Base-by-base conservation (phyloP, 1,140 invertebrate species). In the Zaprionus ghesquierei region DNA sequence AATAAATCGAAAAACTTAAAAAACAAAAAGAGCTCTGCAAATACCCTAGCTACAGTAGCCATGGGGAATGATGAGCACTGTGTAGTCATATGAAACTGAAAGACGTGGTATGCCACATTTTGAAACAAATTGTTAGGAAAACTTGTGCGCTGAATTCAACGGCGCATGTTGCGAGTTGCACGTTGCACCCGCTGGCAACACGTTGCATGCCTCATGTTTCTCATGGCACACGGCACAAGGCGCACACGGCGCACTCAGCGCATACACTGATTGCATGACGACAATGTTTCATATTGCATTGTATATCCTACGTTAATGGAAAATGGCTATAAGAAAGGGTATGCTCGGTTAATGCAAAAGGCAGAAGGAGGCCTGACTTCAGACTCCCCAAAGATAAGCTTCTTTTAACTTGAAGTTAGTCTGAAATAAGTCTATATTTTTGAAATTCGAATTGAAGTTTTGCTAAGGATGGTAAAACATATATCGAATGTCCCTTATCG, bases 91-190 rank as follows among this genome's bases (percentile, higher is more conserved):
- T 22, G 6, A 46, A 44, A 46, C 5, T 15, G n/a, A 41, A 41
- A 41, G n/a, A n/a, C n/a, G n/a, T n/a, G n/a, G n/a, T n/a, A n/a
- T n/a, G n/a, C n/a, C n/a, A n/a, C n/a, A 22, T 46, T 22, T 46
- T 10, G 9, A n/a, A n/a, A 55, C 25, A 55, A 75, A 63, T 31
- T 53, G 60, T 44, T 58, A 58, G 38, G 38, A 65, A 66, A 65
- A 68, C 56, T 59, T 33, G 74, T 55, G 33, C 31, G 61, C 25
- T 55, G 23, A 58, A 65, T 69, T 79, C 60, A 63, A 64, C 44
- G 53, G 69, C 65, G 77, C 78, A 46, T 58, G 68, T 68, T 56
- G 72, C 68, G 65, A 64, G 58, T 74, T 56, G 61, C 60, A 53
- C 31, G 20, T 29, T 23, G 54, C 31, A 55, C 13, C 18, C 46